phyloP scores from a whole-genome alignment of 2,113 vertebrate species.

The Hemiscyllium ocellatum region DNA sequence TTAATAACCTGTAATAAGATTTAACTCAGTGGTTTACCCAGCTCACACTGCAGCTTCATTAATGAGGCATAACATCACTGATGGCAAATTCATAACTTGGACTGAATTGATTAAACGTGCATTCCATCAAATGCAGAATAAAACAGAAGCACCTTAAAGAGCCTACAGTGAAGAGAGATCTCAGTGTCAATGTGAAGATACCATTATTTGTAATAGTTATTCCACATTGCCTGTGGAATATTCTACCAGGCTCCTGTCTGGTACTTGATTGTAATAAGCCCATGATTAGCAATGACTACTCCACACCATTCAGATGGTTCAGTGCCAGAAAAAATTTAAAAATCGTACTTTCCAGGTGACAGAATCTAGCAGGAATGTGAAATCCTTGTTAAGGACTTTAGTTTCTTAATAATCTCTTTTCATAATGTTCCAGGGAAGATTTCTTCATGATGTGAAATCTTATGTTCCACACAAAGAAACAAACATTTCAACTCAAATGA shows the following conservation, averaged over 20 bases:
- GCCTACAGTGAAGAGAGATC: not conserved
- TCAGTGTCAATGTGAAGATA: not conserved
- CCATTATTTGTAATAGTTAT: not conserved
- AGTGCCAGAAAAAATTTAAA: not conserved
- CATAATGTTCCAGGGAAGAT: not conserved
- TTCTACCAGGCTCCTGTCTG: not conserved
- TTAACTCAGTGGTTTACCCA: not conserved
- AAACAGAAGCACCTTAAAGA: not conserved
- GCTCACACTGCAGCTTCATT: not conserved
- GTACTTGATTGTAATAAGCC: not conserved
- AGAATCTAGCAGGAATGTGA: not conserved
- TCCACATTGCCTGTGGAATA: not conserved
- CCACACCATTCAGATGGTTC: not conserved
- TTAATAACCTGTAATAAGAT: constrained; percentile 27
- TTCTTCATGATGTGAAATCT: not conserved
- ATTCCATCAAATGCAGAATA: not conserved
- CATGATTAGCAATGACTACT: not conserved
- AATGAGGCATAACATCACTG: not conserved
- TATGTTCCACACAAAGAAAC: no score
- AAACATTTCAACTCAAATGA: no score
- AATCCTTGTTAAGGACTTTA: not conserved
- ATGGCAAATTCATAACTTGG: not conserved
- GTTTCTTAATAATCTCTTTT: not conserved
- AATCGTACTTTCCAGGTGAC: not conserved
- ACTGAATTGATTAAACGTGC: not conserved